These are phyloP conservation scores for Leucoraja erinaceus DNA, from an alignment of 2,113 vertebrate genomes.

Conservation along the genomic window DNA sequence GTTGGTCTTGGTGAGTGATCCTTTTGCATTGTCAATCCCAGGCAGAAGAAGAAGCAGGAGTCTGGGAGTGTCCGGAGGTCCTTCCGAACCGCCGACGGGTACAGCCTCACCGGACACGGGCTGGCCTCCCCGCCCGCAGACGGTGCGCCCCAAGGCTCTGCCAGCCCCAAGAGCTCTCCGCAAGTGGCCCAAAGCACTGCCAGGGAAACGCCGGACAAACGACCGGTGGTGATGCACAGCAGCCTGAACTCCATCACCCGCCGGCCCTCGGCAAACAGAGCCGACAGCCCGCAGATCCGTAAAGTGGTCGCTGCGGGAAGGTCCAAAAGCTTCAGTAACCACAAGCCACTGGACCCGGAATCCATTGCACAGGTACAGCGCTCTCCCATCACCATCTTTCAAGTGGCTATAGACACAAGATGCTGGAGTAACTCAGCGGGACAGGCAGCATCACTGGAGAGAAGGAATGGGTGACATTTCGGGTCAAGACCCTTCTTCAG, in stretches of 20 bases:
- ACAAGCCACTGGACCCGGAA: conserved; percentile 86
- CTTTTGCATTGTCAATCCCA: conserved; percentile 47
- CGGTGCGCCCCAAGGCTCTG: conserved; percentile 60
- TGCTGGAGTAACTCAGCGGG: no score
- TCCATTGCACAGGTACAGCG: conserved; percentile 76
- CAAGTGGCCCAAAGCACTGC: conserved; percentile 67
- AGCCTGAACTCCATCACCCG: conserved; percentile 91
- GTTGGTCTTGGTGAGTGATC: not conserved
- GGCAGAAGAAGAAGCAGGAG: conserved; percentile 87
- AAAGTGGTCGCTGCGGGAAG: conserved; percentile 78
- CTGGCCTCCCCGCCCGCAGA: conserved; percentile 44
- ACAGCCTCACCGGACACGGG: conserved; percentile 58
- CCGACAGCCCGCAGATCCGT: conserved; percentile 87
- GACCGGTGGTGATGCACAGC: conserved; percentile 81
- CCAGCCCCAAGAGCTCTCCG: conserved; percentile 71
- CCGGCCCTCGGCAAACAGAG: conserved; percentile 84
- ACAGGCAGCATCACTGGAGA: no score
- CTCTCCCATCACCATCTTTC: not conserved
- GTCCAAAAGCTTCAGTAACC: conserved; percentile 98
- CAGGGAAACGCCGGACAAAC: conserved; percentile 83
- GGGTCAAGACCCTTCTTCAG: no score
- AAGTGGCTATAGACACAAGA: no score
- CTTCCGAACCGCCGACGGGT: conserved; percentile 75
- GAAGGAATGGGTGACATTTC: no score
- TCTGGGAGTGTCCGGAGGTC: conserved; percentile 79